Percentiles rank a stretch among this genome's conserved stretches.
These are phyloP conservation scores for Hephaestus fuliginosus DNA, from an alignment of 2,797 vertebrate species.

Conservation along the genomic window DNA sequence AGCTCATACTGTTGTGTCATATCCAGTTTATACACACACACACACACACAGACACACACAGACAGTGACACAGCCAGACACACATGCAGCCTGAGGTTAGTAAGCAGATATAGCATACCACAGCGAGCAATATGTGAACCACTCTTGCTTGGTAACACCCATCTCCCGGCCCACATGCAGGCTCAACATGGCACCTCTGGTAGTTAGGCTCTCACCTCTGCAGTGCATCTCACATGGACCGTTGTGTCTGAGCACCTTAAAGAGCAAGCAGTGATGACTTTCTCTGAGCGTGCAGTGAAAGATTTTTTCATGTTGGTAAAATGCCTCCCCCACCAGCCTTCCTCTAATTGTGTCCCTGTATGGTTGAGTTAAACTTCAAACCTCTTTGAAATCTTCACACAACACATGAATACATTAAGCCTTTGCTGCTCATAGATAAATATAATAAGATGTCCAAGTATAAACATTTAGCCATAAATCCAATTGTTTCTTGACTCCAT, in stretches of 20 bases:
- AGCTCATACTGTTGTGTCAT: constrained; percentile 59
- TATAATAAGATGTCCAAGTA: too few species aligned
- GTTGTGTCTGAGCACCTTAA: background rate
- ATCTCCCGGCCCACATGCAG: constrained; percentile 26
- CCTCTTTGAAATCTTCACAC: background rate
- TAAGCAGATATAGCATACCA: constrained; percentile 61
- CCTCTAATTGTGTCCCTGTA: constrained; percentile 3
- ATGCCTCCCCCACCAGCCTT: background rate
- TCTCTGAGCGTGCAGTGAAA: background rate
- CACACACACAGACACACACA: constrained; percentile 21
- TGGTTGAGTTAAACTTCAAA: background rate
- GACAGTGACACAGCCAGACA: constrained; percentile 29
- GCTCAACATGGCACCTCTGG: constrained; percentile 35
- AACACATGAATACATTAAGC: background rate
- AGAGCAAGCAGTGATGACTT: background rate
- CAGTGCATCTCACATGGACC: background rate
- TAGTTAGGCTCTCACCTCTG: constrained; percentile 29
- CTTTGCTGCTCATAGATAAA: background rate
- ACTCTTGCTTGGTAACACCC: constrained; percentile 35
- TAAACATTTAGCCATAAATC: background rate
- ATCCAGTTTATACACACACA: constrained; percentile 60
- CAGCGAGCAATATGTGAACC: constrained; percentile 44
- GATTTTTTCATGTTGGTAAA: background rate
- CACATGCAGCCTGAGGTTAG: constrained; percentile 40
- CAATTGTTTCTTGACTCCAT: background rate